Evolutionary conservation across 2,113 vertebrate genomes (phyloP), one percentile per base, ranked within the genome.

Genomic region (Geococcyx californianus): DNA sequence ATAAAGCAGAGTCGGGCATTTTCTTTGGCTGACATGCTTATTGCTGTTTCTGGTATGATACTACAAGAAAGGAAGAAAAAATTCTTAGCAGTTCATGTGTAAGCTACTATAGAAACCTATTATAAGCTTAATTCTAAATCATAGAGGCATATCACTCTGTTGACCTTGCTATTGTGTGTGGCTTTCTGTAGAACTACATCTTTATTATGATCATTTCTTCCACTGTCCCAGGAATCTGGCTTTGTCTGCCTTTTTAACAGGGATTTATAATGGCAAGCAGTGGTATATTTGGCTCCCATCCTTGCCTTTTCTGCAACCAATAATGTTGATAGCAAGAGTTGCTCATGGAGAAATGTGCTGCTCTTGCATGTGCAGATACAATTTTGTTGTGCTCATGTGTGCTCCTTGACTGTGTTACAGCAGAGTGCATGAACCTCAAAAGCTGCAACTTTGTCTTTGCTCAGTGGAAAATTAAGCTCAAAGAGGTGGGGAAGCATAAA

Each of bases 121-220:
- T 90, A 75, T 9, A 33, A 67, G 62, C 54, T 89, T 89, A 75
- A 68, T 95, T 95, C 63, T 79, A 84, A 92, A 78, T 72, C 42
- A 24, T 70, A 29, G 31, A 25, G 55, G 81, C 44, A 36, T 23
- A 73, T 56, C 44, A 49, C 80, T 87, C 42, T 68, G 66, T 89
- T 89, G 74, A 86, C 80, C 89, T 93, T 76, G 64, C 64, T 80
- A 11, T 60, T 91, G 54, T 66, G 80, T 73, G 55, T 59, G 55
- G 60, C 72, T 84, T 82, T 79, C 67, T 76, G 78, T 34, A 47
- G 76, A 92, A 76, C 54, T 68, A 47, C 42, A 54, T 85, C 74
- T 92, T 63, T 83, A 59, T 62, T 40, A 52, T 28, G 36, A 69
- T 86, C 60, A 25, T 91, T 90, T 94, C 42, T 13, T 87, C n/a